Base-by-base conservation (phyloP, 1,140 invertebrate species). In the Meteorus sp. region DNA sequence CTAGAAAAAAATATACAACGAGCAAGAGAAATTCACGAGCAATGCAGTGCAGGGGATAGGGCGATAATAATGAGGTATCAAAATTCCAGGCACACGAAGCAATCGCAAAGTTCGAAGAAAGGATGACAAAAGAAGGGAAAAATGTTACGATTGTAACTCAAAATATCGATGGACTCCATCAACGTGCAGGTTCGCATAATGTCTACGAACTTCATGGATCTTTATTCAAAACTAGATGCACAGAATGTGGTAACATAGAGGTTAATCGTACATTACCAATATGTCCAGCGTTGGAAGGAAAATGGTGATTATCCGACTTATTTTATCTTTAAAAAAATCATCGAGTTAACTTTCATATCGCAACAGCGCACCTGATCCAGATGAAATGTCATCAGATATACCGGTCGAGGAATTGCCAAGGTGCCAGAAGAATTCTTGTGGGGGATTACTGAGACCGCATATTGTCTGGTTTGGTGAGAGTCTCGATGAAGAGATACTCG, bases 391-490 rank as follows among this genome's bases (percentile, higher is more conserved):
- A 8, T 77, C 77, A 23, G 52, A 73, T 48, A 91, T 94, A 66
- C 85, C 88, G 37, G 73, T 82, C 15, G 77, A 87, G 62, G 76
- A 87, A 23, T 73, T 95, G 52, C 92, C 92, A 15, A 83, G 84
- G 68, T 95, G 92, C 75, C 80, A 81, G 56, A 82, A 85, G 70
- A 27, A 68, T 25, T 59, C 59, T 41, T 95, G 93, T 76, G 78
- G 75, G 37, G 89, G 88, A 17, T 75, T 95, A n/a, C 73, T 94
- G 6, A 79, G 94, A 52, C 93, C 93, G 2, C 84, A 93, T 74
- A 91, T 95, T 61, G 89, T 95, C 9, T 95, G 93, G 93, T 95
- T 95, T 83, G 92, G 92, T 3, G 93, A 96, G 84, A 83, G 79
- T 69, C 80, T 95, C 47, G 83, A 94, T 61, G 57, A 78, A 17